phyloP scores from a whole-genome alignment of 2,888 invertebrate species.

The Mesoligia furuncula region DNA sequence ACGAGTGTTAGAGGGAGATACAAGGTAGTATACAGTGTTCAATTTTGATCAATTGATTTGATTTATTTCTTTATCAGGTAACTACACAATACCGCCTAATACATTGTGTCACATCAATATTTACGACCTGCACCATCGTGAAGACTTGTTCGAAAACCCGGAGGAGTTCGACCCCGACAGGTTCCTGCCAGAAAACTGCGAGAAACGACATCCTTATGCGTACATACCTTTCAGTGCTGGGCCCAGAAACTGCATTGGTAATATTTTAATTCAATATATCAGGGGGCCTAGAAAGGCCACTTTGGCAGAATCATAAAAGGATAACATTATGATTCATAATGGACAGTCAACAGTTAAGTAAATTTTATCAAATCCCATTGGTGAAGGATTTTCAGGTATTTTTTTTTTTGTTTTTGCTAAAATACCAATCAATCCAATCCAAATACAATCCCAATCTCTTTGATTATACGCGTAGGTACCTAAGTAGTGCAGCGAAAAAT shows the following conservation, averaged over 20 bases:
- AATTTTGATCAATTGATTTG: constrained; percentile 2
- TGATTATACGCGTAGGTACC: no score
- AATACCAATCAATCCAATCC: no score
- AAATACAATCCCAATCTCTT: no score
- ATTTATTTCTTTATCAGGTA: constrained; percentile 73
- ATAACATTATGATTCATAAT: no score
- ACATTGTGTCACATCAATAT: constrained; percentile 87
- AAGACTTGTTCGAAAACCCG: constrained; percentile 91
- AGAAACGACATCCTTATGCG: constrained; percentile 90
- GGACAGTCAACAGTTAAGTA: no score
- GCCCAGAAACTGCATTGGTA: constrained; percentile 92
- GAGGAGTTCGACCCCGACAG: constrained; percentile 93
- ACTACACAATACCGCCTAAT: constrained; percentile 85
- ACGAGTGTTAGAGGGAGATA: not conserved
- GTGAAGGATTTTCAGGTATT: no score
- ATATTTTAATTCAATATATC: not conserved
- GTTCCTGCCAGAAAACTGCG: constrained; percentile 91
- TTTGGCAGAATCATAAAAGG: no score
- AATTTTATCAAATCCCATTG: no score
- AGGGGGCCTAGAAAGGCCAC: no score
- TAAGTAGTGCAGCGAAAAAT: no score
- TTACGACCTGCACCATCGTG: constrained; percentile 91
- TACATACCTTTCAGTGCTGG: constrained; percentile 93
- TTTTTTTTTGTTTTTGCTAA: no score
- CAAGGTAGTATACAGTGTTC: not conserved